phyloP scores from a whole-genome alignment of 1,140 invertebrate genomes.

The Trinorchestia longiramus region DNA sequence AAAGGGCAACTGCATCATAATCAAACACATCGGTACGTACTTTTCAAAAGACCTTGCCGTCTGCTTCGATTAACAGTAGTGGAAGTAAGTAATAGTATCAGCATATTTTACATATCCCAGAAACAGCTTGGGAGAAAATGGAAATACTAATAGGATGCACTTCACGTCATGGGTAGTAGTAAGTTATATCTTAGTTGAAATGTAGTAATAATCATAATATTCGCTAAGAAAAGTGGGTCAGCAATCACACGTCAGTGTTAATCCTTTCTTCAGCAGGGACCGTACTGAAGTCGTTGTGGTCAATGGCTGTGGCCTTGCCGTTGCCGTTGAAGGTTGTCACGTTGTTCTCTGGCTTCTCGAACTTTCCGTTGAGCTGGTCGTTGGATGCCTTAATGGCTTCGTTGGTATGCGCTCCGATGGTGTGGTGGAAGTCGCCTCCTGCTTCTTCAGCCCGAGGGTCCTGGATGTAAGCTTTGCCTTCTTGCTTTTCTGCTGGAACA shows the following conservation, averaged over 20 bases:
- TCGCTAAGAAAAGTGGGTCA: slow-evolving; percentile 4
- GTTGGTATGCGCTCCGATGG: slow-evolving; percentile 41
- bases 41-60: background rate
- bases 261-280: slow-evolving; percentile 31
- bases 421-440: slow-evolving; percentile 40
- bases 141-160: slow-evolving; percentile 44
- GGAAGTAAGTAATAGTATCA: background rate
- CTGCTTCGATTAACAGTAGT: background rate
- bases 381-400: slow-evolving; percentile 55
- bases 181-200: slow-evolving; percentile 23
- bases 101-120: slow-evolving; percentile 12
- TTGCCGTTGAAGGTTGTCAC: slow-evolving; percentile 35
- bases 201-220: slow-evolving; percentile 20
- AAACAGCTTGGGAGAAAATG: background rate
- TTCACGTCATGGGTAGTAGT: slow-evolving; percentile 45
- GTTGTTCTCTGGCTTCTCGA: slow-evolving; percentile 41
- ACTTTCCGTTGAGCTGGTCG: slow-evolving; percentile 57
- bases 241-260: slow-evolving; percentile 43
- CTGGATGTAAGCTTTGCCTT: slow-evolving; percentile 58
- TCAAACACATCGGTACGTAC: background rate
- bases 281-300: slow-evolving; percentile 52
- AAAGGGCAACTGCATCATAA: background rate
- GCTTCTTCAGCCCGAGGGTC: slow-evolving; percentile 23
- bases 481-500: slow-evolving; percentile 50
- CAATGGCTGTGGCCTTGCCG: slow-evolving; percentile 30